phyloP scores from a whole-genome alignment of 1,140 invertebrate species.

The Drosophila sucinea region DNA sequence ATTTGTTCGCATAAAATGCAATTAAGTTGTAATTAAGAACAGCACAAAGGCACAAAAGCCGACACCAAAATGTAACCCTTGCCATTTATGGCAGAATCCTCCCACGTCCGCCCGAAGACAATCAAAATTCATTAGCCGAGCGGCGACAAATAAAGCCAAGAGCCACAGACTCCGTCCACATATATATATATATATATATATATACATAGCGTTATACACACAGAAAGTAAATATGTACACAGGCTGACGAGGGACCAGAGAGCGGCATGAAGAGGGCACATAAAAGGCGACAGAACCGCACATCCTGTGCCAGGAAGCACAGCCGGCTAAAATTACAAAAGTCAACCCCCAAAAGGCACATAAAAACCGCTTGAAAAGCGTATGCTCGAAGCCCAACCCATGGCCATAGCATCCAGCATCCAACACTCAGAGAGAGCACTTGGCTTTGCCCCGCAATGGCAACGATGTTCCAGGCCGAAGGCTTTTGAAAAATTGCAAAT shows the following conservation, averaged over 20 bases:
- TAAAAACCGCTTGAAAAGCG: slow-evolving; percentile 76
- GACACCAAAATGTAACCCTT: slow-evolving; percentile 24
- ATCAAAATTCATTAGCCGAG: slow-evolving; percentile 78
- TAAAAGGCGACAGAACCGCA: slow-evolving; percentile 78
- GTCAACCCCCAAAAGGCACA: slow-evolving; percentile 74
- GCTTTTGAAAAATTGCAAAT: slow-evolving; percentile 83
- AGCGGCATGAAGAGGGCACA: slow-evolving; percentile 39
- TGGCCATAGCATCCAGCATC: slow-evolving; percentile 30
- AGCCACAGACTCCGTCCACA: slow-evolving; percentile 30
- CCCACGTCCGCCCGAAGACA: slow-evolving; percentile 59
- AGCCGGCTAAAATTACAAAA: slow-evolving; percentile 78
- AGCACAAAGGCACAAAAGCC: slow-evolving; percentile 57
- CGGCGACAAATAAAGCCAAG: slow-evolving; percentile 75
- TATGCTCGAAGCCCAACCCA: slow-evolving; percentile 49
- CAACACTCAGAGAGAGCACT: slow-evolving; percentile 18
- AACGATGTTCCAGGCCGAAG: slow-evolving; percentile 44
- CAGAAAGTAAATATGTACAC: slow-evolving; percentile 67
- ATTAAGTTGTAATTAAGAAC: slow-evolving; percentile 77
- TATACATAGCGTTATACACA: not conserved
- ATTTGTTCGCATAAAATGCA: slow-evolving; percentile 76
- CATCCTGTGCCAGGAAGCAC: slow-evolving; percentile 74
- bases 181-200: not conserved
- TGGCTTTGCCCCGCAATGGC: slow-evolving; percentile 21
- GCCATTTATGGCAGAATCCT: slow-evolving; percentile 37
- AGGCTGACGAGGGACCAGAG: slow-evolving; percentile 1